Base-by-base conservation (phyloP, 2,113 vertebrate species). In the Spilogale gracilis region DNA sequence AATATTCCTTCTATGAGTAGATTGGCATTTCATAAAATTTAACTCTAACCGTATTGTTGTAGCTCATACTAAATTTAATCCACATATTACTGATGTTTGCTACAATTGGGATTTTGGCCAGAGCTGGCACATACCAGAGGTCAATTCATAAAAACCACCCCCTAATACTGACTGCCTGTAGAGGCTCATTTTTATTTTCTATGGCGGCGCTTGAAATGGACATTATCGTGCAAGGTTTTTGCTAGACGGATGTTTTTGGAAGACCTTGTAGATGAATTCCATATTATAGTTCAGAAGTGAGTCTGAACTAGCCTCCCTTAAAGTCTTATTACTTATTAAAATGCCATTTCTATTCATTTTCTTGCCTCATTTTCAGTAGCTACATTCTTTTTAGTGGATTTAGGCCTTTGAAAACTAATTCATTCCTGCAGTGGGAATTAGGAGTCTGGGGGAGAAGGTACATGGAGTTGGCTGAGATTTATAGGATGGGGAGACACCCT, bases 261-360 rank as follows among this genome's bases (percentile, higher is more conserved):
- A 96, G 95, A 96, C 69, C 65, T 23, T 48, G 54, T 54, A 52
- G 73, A 95, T 97, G 96, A 79, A 96, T 95, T 96, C 63, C 87
- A 0, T 65, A 84, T 92, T 90, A 90, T 78, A 97, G 94, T 94
- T 96, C 80, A 92, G 76, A 96, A 96, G 76, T 90, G 94, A 87
- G 71, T 96, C 80, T 67, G 58, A 95, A 84, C 95, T 69, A 78
- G 73, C 58, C 80, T 92, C 82, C 54, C 58, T 97, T 65, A 76
- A 89, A 97, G 63, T 92, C 90, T 96, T 90, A 96, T 97, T 96
- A 84, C 87, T 94, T 97, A 96, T 94, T 98, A 98, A 98, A 98
- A 96, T 88, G 52, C 52, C 84, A 97, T 97, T 98, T 98, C 84
- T 97, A 94, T 89, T 96, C 95, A 91, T 87, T 54, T 56, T 45